These are phyloP conservation scores for Rhinichthys osculus DNA, from an alignment of 2,797 vertebrate species.

Conservation along the genomic window DNA sequence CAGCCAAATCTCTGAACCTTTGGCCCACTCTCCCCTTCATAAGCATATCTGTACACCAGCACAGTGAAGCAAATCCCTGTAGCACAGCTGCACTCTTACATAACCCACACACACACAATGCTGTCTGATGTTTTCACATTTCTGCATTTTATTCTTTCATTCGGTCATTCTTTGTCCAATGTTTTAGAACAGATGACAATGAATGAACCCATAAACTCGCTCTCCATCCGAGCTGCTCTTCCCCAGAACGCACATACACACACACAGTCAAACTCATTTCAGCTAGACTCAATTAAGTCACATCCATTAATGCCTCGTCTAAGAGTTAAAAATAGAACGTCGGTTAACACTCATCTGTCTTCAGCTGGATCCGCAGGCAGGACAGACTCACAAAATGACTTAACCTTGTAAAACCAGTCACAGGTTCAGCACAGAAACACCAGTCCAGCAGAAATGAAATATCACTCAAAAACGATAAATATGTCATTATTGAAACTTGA, in stretches of 20 bases:
- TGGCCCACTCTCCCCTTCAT: slow-evolving; percentile 22
- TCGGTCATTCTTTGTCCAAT: background rate
- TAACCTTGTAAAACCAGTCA: slow-evolving; percentile 3
- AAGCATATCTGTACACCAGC: slow-evolving; percentile 20
- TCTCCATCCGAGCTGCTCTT: background rate
- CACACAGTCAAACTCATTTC: slow-evolving; percentile 20
- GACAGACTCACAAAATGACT: slow-evolving; percentile 9
- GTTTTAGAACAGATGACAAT: slow-evolving; percentile 13
- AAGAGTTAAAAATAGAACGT: slow-evolving; percentile 41
- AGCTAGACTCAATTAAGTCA: slow-evolving; percentile 46
- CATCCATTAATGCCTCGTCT: slow-evolving; percentile 48
- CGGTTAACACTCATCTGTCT: slow-evolving; percentile 21
- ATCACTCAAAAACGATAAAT: background rate
- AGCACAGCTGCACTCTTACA: slow-evolving; percentile 50
- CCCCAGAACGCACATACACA: background rate
- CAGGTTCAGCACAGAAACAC: slow-evolving; percentile 7
- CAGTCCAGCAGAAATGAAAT: background rate
- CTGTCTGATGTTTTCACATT: slow-evolving; percentile 29
- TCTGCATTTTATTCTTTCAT: slow-evolving; percentile 12
- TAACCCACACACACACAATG: slow-evolving; percentile 36
- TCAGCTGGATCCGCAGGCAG: slow-evolving; percentile 23
- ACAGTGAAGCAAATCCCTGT: slow-evolving; percentile 31
- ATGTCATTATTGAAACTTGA: background rate
- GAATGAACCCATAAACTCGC: background rate
- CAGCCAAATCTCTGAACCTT: slow-evolving; percentile 1